phyloP scores from a whole-genome alignment of 2,113 vertebrate genomes.

The Aepyceros melampus region DNA sequence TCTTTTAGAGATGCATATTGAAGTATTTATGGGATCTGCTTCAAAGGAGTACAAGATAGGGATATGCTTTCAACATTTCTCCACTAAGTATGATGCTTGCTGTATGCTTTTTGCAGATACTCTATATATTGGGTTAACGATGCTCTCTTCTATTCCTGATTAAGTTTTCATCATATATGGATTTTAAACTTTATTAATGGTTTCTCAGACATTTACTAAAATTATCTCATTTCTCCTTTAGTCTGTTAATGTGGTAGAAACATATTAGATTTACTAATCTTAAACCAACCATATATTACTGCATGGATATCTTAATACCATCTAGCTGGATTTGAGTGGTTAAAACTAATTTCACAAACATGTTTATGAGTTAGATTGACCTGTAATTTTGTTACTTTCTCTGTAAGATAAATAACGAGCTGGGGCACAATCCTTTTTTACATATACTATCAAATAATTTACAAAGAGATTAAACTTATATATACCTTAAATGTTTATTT shows the following conservation, averaged over 20 bases:
- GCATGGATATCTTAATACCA: not conserved
- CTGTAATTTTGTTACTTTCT: not conserved
- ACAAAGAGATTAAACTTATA: not conserved
- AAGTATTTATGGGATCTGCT: not conserved
- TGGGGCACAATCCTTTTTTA: not conserved
- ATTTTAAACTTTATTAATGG: not conserved
- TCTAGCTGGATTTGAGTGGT: not conserved
- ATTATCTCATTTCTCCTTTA: not conserved
- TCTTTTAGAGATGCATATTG: not conserved
- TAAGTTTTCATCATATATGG: not conserved
- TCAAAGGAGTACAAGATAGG: not conserved
- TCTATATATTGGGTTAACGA: not conserved
- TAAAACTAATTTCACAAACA: not conserved
- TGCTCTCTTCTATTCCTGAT: not conserved
- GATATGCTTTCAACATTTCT: not conserved
- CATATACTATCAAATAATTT: not conserved
- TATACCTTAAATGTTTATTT: not conserved
- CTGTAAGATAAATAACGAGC: not conserved
- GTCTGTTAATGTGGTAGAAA: not conserved
- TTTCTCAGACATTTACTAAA: slow-evolving; percentile 1
- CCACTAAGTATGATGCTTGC: not conserved
- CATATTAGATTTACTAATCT: not conserved
- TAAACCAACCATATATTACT: not conserved
- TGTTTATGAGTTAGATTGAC: not conserved
- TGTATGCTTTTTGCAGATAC: not conserved